A percentile compares a stretch with the other conserved stretches of the same genome.
phyloP scores from a whole-genome alignment of 1,140 invertebrate species.

The Drosophila lini region DNA sequence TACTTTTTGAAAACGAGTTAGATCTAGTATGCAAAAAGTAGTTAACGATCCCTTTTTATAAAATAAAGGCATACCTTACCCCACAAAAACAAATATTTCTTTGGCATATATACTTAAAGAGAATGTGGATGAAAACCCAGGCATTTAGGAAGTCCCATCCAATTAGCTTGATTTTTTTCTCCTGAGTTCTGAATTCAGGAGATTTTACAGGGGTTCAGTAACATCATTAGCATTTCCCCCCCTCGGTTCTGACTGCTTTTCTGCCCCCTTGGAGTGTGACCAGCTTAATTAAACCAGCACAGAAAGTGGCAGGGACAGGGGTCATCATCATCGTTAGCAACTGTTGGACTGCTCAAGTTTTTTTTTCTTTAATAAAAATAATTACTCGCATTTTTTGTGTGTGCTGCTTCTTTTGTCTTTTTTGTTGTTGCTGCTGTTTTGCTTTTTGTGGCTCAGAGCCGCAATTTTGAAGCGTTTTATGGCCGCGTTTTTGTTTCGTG shows the following conservation, averaged over 20 bases:
- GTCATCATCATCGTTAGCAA: conserved; percentile 43
- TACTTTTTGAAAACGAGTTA: neutral
- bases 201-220: conserved; percentile 9
- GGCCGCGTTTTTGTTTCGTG: conserved; percentile 73
- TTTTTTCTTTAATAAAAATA: conserved; percentile 75
- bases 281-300: conserved; percentile 52
- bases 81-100: no score
- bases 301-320: conserved; percentile 14
- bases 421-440: conserved; percentile 46
- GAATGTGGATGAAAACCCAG: neutral
- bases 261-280: conserved; percentile 26
- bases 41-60: no score
- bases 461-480: conserved; percentile 77
- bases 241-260: neutral
- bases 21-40: no score
- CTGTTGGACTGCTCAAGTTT: conserved; percentile 27
- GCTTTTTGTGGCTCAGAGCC: conserved; percentile 70
- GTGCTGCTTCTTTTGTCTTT: conserved; percentile 33
- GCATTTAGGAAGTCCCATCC: neutral
- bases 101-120: neutral
- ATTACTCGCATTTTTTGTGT: conserved; percentile 67
- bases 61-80: no score
- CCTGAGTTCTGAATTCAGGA: neutral
- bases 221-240: conserved; percentile 2
- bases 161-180: neutral